These are phyloP conservation scores for Colossoma macropomum DNA, from an alignment of 2,113 vertebrate genomes.

Conservation along the genomic window DNA sequence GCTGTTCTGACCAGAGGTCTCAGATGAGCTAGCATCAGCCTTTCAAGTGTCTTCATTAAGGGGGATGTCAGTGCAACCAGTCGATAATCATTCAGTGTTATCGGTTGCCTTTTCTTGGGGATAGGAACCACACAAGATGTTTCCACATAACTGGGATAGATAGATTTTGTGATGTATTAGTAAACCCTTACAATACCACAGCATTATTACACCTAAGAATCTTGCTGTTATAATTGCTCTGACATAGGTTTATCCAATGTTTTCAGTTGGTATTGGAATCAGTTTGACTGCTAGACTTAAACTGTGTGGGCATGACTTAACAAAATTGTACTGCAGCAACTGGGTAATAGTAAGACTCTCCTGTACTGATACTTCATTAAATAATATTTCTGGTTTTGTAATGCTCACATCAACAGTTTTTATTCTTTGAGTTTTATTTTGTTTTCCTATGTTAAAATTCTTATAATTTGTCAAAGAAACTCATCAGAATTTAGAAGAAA, in stretches of 20 bases:
- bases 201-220: constrained; percentile 63
- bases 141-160: too few species aligned
- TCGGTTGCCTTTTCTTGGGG: too few species aligned
- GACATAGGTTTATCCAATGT: constrained; percentile 53
- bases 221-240: constrained; percentile 33
- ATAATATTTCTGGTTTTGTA: neutral
- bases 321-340: constrained; percentile 71
- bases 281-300: constrained; percentile 56
- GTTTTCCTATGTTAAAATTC: constrained; percentile 41
- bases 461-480: constrained; percentile 37
- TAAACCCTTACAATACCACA: constrained; percentile 71
- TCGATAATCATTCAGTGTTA: too few species aligned
- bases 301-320: constrained; percentile 68
- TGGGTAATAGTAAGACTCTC: constrained; percentile 66
- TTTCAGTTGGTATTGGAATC: constrained; percentile 50
- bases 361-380: constrained; percentile 45
- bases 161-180: too few species aligned
- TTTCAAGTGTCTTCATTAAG: too few species aligned
- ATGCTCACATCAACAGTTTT: constrained; percentile 27
- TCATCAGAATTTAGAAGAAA: constrained; percentile 35
- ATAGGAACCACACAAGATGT: too few species aligned
- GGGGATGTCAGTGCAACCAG: too few species aligned
- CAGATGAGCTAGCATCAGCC: too few species aligned
- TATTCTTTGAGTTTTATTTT: constrained; percentile 54
- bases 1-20: too few species aligned